Evolutionary conservation across 2,797 vertebrate species (phyloP), one percentile per base, ranked within the genome.

Genomic region (Limnodromus scolopaceus): DNA sequence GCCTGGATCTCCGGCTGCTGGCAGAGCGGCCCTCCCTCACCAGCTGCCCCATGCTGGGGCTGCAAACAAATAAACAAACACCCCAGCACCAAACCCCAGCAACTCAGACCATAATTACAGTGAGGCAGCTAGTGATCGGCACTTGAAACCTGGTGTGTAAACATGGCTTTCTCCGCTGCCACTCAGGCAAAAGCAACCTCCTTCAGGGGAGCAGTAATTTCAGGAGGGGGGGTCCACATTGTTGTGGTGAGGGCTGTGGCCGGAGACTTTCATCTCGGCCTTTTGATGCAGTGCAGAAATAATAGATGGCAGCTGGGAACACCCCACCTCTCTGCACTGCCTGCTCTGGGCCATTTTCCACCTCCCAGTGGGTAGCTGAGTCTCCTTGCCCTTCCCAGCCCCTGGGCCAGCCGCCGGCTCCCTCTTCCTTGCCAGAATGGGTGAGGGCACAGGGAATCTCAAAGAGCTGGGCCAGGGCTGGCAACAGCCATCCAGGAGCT

Each of bases 121-220:
- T 13, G 36, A 85, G 75, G 92, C 93, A 97, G 93, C 87, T 96
- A 95, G 68, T 6, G 57, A 96, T 75, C 54, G 1, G 45, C 3
- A 7, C 92, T 91, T 95, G 89, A 92, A 96, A 90, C 92, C 79
- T 71, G 69, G 76, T 88, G 78, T 89, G 92, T 97, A 96, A 97
- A 97, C 93, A 95, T 9, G 76, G 87, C 82, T 91, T 93, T 95
- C 87, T 92, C 84, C 19, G 39, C 64, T 38, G 3, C 78, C 0
- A 0, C 60, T 85, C 71, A 34, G 65, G 68, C 53, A 89, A 87
- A 96, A 88, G 89, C 79, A 90, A 65, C 25, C 72, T 94, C 89
- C 71, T 98, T 94, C 86, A 96, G 95, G 92, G 96, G 93, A 97
- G 81, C 95, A 93, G 96, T 95, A 96, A 97, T 96, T 97, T 97